Base-by-base conservation (phyloP, 2,888 invertebrate genomes). In the Laothoe populi region DNA sequence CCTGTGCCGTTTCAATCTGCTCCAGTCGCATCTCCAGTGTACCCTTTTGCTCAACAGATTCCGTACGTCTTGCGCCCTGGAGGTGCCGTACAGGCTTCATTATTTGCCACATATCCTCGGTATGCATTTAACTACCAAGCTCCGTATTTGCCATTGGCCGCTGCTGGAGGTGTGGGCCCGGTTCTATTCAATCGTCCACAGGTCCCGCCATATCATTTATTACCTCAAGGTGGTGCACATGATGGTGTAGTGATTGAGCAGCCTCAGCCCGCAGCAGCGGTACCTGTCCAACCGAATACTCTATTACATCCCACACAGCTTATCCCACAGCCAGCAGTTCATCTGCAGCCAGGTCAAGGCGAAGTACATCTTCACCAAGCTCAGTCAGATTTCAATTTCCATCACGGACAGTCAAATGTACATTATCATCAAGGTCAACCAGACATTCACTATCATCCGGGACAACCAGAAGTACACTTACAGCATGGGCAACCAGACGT, bases 91-190 rank as follows among this genome's bases (percentile, higher is more conserved):
- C 93, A 93, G 65, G 84, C 90, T 3, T 92, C 92, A 2, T 75
- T 82, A 53, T 93, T 92, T 53, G 92, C 92, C 0, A 88, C 87
- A 1, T 93, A 87, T 62, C 93, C 93, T 4, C 82, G 88, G 66
- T 91, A 87, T 71, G 93, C 92, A 0, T 74, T 89, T 0, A 88
- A 88, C 63, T 89, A 84, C 57, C 88, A 84, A 61, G 75, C 75
- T 7, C 83, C 86, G 0, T 64, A 81, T 1, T 63, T 82, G 21
- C 86, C 86, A 16, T 59, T 83, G 11, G 66, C 76, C 4, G 74
- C 78, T n/a, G 66, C 73, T 2, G 63, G 74, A 0, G 74, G 73
- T 23, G 64, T 76, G 0, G 71, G 75, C 10, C 79, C 83, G 57
- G 74, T 86, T 4, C 65, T 85, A 11, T 74, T 79, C 4, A 72